phyloP scores from a whole-genome alignment of 2,113 vertebrate species.

The Menidia beryllina region DNA sequence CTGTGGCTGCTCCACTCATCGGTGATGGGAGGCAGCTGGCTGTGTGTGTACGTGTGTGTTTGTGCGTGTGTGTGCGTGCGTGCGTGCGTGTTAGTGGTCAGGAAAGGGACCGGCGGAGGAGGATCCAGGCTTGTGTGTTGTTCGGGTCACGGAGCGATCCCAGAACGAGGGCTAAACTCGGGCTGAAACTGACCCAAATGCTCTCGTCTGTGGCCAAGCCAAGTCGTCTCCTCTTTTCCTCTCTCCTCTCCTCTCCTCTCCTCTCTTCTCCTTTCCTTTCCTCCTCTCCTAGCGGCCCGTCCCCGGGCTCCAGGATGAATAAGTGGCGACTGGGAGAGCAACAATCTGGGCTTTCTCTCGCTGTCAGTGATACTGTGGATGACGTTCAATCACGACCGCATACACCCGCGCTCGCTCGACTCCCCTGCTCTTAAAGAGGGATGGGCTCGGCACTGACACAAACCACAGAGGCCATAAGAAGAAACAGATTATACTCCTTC shows the following conservation, averaged over 20 bases:
- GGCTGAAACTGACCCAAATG: conserved; percentile 59
- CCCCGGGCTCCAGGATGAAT: conserved; percentile 57
- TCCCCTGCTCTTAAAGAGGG: conserved; percentile 68
- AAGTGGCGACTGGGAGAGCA: conserved; percentile 70
- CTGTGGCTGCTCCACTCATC: conserved; percentile 79
- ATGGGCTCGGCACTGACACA: conserved; percentile 58
- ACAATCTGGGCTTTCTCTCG: conserved; percentile 71
- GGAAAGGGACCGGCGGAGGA: conserved; percentile 36
- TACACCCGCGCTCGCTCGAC: conserved; percentile 61
- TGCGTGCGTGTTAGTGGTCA: conserved; percentile 41
- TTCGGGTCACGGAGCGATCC: conserved; percentile 66
- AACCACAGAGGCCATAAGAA: conserved; percentile 77
- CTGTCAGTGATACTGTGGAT: conserved; percentile 77
- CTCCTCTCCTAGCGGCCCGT: conserved; percentile 51
- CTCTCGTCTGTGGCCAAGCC: conserved; percentile 22
- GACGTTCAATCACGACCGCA: conserved; percentile 74
- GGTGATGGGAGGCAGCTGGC: conserved; percentile 79
- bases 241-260: conserved; percentile 10
- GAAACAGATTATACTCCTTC: conserved; percentile 76
- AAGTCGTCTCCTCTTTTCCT: conserved; percentile 14
- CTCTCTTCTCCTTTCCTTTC: background rate
- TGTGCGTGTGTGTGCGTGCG: conserved; percentile 52
- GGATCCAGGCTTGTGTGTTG: conserved; percentile 58
- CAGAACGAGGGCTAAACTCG: conserved; percentile 65
- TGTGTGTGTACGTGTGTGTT: conserved; percentile 56